Base-by-base conservation (phyloP, 2,113 vertebrate genomes). In the Gymnogyps californianus region DNA sequence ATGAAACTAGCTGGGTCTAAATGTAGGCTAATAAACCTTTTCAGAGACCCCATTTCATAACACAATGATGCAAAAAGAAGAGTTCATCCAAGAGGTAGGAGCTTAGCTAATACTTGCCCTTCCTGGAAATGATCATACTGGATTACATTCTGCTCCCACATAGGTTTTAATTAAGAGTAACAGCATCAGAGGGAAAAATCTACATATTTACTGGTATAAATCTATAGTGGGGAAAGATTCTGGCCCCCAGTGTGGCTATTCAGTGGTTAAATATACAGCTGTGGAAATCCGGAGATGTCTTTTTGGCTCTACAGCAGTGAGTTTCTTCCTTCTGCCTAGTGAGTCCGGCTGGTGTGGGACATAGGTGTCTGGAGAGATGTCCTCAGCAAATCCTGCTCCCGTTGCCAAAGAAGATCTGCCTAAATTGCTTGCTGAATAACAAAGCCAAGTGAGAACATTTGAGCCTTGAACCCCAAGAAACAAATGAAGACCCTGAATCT, bases 51-150 rank as follows among this genome's bases (percentile, higher is more conserved):
- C n/a, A 47, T 36, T 91, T 94, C 69, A 66, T 88, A 76, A 61
- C 32, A 85, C 26, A 71, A 8, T 55, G 42, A 44, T 89, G 46
- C 36, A 92, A 90, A 92, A 90, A 47, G 58, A 87, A 51, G 77
- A 82, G 84, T 96, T 97, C 80, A 91, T 79, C 82, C 90, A 97
- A 72, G 87, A 96, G 88, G 77, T 94, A 90, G 67, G 76, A 93
- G 40, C 46, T 80, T 67, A 76, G 84, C 13, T 91, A 44, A 82
- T 44, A 38, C 14, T 57, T 77, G 18, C 44, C 58, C 38, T 84
- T 95, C 54, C 59, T 93, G 46, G 69, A 92, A 96, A 87, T 14
- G 34, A 71, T 52, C 58, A 40, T 52, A 26, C 19, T 58, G 61
- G 52, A 70, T 72, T 79, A 19, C 40, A 26, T 8, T 47, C 87